Percentiles rank a stretch among this genome's conserved stretches.
These are phyloP conservation scores for Hyposoter didymator DNA, from an alignment of 2,888 invertebrate genomes.

Conservation along the genomic window DNA sequence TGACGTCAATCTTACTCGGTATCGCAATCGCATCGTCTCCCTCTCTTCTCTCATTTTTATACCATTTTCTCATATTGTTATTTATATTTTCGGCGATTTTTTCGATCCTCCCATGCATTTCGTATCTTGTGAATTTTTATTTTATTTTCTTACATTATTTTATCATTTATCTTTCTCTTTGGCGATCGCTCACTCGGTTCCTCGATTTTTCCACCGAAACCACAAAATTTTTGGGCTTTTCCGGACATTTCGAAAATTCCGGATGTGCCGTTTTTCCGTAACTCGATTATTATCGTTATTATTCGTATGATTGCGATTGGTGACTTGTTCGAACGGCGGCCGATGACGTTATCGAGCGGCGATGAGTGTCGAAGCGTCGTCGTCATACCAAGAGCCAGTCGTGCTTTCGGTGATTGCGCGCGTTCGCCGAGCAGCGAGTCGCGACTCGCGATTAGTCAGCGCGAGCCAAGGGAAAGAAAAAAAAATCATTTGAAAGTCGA, in stretches of 20 bases:
- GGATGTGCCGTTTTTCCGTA: neutral
- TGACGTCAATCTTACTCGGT: conserved; percentile 64
- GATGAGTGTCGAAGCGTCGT: neutral
- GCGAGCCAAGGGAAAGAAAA: neutral
- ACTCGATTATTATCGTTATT: neutral
- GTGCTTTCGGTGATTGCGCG: neutral
- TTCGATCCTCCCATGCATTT: no score
- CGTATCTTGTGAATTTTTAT: no score
- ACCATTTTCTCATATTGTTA: no score
- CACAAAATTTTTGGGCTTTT: neutral
- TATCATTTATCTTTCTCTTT: neutral
- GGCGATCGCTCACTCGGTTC: neutral
- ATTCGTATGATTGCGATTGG: neutral
- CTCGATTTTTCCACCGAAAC: neutral
- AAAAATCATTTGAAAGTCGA: conserved; percentile 2
- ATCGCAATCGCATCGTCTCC: conserved; percentile 34
- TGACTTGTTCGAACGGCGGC: neutral
- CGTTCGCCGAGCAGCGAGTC: neutral
- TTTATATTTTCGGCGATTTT: no score
- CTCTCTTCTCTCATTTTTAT: neutral
- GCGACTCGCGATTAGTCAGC: neutral
- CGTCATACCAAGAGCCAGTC: neutral
- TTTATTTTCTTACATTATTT: no score
- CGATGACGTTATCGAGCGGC: neutral
- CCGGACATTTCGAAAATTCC: neutral